Conservation (phyloP, 2,888 invertebrate genomes). For the Eutolmus rufibarbis region DNA sequence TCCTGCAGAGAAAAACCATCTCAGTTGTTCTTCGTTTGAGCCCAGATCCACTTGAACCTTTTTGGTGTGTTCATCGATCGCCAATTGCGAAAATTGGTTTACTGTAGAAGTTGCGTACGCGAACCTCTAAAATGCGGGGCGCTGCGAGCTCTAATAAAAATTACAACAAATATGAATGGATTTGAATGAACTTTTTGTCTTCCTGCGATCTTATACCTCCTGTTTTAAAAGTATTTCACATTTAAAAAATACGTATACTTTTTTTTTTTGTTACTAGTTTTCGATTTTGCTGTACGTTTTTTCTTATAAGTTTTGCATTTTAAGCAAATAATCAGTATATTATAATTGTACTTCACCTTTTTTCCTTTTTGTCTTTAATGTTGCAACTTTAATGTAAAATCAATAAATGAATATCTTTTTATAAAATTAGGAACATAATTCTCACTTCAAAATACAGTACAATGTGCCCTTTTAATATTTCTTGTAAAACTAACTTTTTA, state of each 20-base stretch:
- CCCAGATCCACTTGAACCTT: neutral
- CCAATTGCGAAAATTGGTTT: neutral
- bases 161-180: neutral
- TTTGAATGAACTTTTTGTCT: neutral
- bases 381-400: constrained; percentile 60
- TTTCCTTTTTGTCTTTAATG: constrained; percentile 61
- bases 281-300: constrained; percentile 3
- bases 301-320: constrained; percentile 23
- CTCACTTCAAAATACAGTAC: neutral
- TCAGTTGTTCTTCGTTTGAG: constrained; percentile 50
- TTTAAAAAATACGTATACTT: neutral
- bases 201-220: neutral
- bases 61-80: neutral
- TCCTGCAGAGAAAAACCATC: constrained; percentile 42
- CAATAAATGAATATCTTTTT: constrained; percentile 51
- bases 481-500: constrained; percentile 11
- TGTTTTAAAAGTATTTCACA: neutral
- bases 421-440: constrained; percentile 2
- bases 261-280: neutral
- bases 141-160: neutral
- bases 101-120: neutral
- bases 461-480: constrained; percentile 31
- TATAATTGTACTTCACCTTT: constrained; percentile 2
- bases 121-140: neutral
- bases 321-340: constrained; percentile 28